Base-by-base conservation (phyloP, 53 echinoderm and acorn worm species). In the Stichopus horrens region DNA sequence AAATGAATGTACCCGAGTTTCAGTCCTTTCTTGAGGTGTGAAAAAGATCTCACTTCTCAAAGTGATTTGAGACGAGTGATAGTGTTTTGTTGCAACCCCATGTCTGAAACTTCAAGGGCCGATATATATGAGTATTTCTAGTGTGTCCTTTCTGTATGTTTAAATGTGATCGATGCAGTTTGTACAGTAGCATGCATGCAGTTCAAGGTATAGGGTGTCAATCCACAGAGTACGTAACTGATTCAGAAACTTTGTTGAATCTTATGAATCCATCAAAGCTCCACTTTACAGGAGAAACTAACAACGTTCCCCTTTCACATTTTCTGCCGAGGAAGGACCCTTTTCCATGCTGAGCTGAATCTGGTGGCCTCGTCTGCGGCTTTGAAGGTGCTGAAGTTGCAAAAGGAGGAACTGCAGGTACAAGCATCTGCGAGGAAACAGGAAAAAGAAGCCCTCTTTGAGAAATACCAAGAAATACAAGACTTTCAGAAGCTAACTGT, bases 401-500 rank as follows among this genome's bases (percentile, higher is more conserved):
- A 88, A 21, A 89, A 89, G 58, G 53, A 80, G 74, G 89, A 90
- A 10, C 91, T 93, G 3, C 71, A 86, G 37, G 88, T 73, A 53
- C 74, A 79, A 37, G 92, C 91, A 52, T 68, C 91, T 16, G 86
- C 75, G 14, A 90, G 90, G 6, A 86, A 87, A 9, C 76, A 90
- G 65, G 97, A 92, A 71, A 92, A 92, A 86, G 95, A 95, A 23
- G 71, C 74, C 21, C 89, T 95, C 86, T 90, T 93, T 76, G 88
- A 83, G 82, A 97, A 94, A 73, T 94, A 97, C 85, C 87, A 92
- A 92, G 87, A 95, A 76, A 97, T 97, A 51, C 95, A 97, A 79
- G 95, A 97, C 75, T 97, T 97, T 87, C 95, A 95, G 83, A 91
- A 88, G 60, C 16, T 93, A 51, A 92, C 93, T 55, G 96, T 96